Conservation (phyloP, 2,888 invertebrate species). For the Erynnis tages region DNA sequence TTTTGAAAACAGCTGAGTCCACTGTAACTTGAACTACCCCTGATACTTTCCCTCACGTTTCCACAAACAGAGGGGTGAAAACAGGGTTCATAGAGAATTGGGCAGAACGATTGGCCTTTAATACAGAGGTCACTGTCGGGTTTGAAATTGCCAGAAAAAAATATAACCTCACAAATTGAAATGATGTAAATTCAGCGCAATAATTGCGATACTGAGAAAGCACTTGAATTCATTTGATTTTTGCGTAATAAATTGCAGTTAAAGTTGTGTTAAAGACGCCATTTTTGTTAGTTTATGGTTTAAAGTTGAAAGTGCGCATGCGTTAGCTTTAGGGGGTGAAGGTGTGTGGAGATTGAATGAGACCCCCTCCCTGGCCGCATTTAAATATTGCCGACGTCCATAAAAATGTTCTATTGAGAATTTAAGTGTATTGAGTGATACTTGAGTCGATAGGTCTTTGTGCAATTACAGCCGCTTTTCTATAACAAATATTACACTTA, state of each 20-base stretch:
- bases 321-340: slow-evolving; percentile 54
- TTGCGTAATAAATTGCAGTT: slow-evolving; percentile 25
- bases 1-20: slow-evolving; percentile 72
- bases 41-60: slow-evolving; percentile 24
- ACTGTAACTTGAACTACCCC: slow-evolving; percentile 43
- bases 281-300: slow-evolving; percentile 43
- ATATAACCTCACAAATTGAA: slow-evolving; percentile 20
- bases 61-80: slow-evolving; percentile 11
- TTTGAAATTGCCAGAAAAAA: slow-evolving; percentile 21
- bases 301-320: slow-evolving; percentile 52
- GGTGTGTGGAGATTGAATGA: slow-evolving; percentile 19
- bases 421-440: slow-evolving; percentile 8
- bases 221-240: slow-evolving; percentile 22
- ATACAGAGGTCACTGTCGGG: slow-evolving; percentile 30
- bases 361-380: slow-evolving; percentile 1
- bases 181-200: slow-evolving; percentile 14
- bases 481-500: too few species aligned
- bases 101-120: slow-evolving; percentile 24
- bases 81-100: slow-evolving; percentile 26
- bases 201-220: slow-evolving; percentile 16
- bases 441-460: slow-evolving; percentile 10
- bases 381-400: slow-evolving; percentile 12
- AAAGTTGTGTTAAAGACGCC: slow-evolving; percentile 48
- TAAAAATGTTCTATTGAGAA: slow-evolving; percentile 2
- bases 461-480: slow-evolving; percentile 10